Base-by-base conservation (phyloP, 2,888 invertebrate genomes). In the Timema podura region DNA sequence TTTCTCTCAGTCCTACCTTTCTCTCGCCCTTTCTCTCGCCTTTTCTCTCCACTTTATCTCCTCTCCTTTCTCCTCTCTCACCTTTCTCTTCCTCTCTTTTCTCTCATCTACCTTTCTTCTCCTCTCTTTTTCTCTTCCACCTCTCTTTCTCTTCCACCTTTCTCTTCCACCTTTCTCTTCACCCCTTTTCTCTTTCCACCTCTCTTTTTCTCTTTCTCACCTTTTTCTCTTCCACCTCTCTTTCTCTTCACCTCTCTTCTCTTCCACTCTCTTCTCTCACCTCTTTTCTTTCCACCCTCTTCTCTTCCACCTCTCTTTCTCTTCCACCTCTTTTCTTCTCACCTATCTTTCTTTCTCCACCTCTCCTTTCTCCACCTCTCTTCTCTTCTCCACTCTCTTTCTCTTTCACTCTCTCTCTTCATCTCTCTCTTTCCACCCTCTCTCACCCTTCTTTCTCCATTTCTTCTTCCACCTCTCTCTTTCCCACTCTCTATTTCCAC, bases 401-500 rank as follows among this genome's bases (percentile, higher is more conserved):
- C 15, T 3, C 54, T 15, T 51, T 15, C 54, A 5, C 15, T 15
- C 2, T 5, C 15, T 5, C 5, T 5, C 15, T 15, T 15, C 15
- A 5, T 15, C 5, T 51, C 54, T 15, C 6, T 51, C 54, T 15
- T 5, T 51, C 54, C 2, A 51, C 51, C 51, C 10, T 11, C 11
- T 11, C 51, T 11, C 11, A 10, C 51, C 51, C 11, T 49, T 11
- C 51, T 11, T 10, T 5, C 13, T 5, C 2, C 5, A 5, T 15
- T 15, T 5, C 54, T 15, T 5, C 15, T 15, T 15, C 15, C 5
- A 13, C 54, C 5, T 69, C 65, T 67, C 13, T 68, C 68, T 45
- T 47, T 68, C 64, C 64, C 64, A 64, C 48, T 49, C 64, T 68
- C 64, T 61, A 47, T 68, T 51, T 61, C 59, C 47, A 46, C 49